Base-by-base conservation (phyloP, 2,113 vertebrate species). In the Zosterops japonicus region DNA sequence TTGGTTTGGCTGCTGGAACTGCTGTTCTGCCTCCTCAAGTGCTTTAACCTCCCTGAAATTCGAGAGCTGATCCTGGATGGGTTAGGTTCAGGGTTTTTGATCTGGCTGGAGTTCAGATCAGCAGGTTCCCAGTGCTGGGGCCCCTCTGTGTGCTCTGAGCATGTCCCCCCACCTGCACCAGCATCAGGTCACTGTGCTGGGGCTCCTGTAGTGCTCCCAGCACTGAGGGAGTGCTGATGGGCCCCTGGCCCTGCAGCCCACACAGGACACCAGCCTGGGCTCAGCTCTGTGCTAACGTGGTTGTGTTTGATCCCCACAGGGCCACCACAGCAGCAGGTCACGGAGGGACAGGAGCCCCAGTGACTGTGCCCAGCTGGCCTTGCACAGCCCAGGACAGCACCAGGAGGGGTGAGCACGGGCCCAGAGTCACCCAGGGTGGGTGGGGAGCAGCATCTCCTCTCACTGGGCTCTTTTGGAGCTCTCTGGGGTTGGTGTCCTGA, bases 261-360 rank as follows among this genome's bases (percentile, higher is more conserved):
- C 2, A 2, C 24, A 22, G 42, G 41, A 52, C 39, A 11, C 17
- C 0, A 8, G 61, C n/a, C 57, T 36, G 57, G 57, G n/a, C 57
- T 60, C 57, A 60, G 57, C 47, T 83, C 67, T 36, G 42, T 2
- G 4, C 86, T 76, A 1, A 91, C 0, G 0, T 1, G 22, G 17
- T 5, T 75, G 25, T 90, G 36, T 87, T 89, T 91, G 52, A 28
- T 83, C 61, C 79, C 75, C 60, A 36, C 94, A 97, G 96, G 65
- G 85, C 47, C 93, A 95, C 9, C 95, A 64, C 28, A 72, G 71
- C 52, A 86, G 80, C 89, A 81, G 72, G 57, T 35, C 23, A 0
- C 87, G 65, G 53, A 64, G 53, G 61, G 94, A 96, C 75, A 92
- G 61, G 60, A 23, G n/a, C n/a, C 20, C 24, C 1, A 15, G 17